These are phyloP conservation scores for Nipponacmea schrenckii DNA, from an alignment of 2,888 invertebrate species.

Conservation along the genomic window DNA sequence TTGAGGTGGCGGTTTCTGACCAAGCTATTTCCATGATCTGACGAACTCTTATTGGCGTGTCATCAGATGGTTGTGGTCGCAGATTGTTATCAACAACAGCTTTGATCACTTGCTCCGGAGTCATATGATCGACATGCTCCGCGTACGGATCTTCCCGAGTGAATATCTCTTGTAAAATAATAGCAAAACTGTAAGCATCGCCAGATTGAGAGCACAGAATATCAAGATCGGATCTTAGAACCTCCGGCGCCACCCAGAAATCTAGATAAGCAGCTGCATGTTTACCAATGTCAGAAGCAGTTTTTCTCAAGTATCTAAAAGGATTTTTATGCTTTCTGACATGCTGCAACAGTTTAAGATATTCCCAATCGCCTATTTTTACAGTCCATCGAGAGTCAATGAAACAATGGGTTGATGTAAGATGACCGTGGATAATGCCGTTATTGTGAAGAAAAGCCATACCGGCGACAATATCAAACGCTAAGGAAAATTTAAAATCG, in stretches of 20 bases:
- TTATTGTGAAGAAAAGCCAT: slow-evolving; percentile 59
- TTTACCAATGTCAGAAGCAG: slow-evolving; percentile 19
- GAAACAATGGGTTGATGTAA: slow-evolving; percentile 51
- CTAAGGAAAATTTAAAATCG: slow-evolving; percentile 55
- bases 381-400: slow-evolving; percentile 62
- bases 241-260: slow-evolving; percentile 60
- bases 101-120: slow-evolving; percentile 44
- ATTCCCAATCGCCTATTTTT: slow-evolving; percentile 61
- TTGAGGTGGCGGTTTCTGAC: slow-evolving; percentile 40
- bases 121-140: slow-evolving; percentile 43
- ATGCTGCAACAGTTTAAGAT: slow-evolving; percentile 33
- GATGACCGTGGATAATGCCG: slow-evolving; percentile 57
- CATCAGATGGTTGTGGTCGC: slow-evolving; percentile 43
- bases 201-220: slow-evolving; percentile 32
- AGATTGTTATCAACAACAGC: slow-evolving; percentile 45
- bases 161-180: slow-evolving; percentile 60
- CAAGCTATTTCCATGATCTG: slow-evolving; percentile 53
- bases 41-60: slow-evolving; percentile 40
- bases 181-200: slow-evolving; percentile 60
- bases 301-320: slow-evolving; percentile 25
- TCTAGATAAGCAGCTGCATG: slow-evolving; percentile 28
- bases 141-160: slow-evolving; percentile 53
- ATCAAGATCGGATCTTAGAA: slow-evolving; percentile 41
- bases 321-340: slow-evolving; percentile 30
- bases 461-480: slow-evolving; percentile 51